phyloP scores from a whole-genome alignment of 2,113 vertebrate species.

The Potamarius usumacintae region DNA sequence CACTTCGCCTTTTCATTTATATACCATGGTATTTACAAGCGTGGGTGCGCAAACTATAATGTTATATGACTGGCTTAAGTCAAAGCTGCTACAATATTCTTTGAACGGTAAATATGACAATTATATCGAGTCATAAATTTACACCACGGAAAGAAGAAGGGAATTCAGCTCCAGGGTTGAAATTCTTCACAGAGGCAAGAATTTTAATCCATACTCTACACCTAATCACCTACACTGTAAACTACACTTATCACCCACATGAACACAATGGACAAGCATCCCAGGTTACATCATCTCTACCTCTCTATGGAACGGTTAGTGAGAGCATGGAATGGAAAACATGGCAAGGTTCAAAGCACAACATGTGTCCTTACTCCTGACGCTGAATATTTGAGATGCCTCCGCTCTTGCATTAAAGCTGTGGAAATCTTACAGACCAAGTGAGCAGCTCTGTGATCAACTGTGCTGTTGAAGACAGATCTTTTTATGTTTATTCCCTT shows the following conservation, averaged over 20 bases:
- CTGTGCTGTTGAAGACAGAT: slow-evolving; percentile 3
- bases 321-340: background rate
- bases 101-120: slow-evolving; percentile 26
- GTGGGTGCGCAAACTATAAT: background rate
- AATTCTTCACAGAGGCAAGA: background rate
- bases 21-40: slow-evolving; percentile 30
- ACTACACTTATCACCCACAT: background rate
- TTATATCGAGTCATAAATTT: slow-evolving; percentile 39
- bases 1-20: slow-evolving; percentile 1
- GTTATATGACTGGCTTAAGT: slow-evolving; percentile 7
- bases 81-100: slow-evolving; percentile 12
- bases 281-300: background rate
- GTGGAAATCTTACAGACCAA: slow-evolving; percentile 22
- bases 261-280: background rate
- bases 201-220: background rate
- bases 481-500: background rate
- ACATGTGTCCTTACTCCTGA: slow-evolving; percentile 9
- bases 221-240: slow-evolving; percentile 1
- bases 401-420: slow-evolving; percentile 6
- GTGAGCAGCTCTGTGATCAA: slow-evolving; percentile 34
- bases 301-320: background rate
- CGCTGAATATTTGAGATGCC: background rate
- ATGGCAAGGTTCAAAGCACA: slow-evolving; percentile 33
- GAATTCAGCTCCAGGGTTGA: slow-evolving; percentile 20
- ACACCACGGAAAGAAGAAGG: slow-evolving; percentile 3